Evolutionary conservation across 30 jellyfish, hydroid and myxozoan species (phyloP), one percentile per base, ranked within the genome.

Genomic region (Pelagia noctiluca): DNA sequence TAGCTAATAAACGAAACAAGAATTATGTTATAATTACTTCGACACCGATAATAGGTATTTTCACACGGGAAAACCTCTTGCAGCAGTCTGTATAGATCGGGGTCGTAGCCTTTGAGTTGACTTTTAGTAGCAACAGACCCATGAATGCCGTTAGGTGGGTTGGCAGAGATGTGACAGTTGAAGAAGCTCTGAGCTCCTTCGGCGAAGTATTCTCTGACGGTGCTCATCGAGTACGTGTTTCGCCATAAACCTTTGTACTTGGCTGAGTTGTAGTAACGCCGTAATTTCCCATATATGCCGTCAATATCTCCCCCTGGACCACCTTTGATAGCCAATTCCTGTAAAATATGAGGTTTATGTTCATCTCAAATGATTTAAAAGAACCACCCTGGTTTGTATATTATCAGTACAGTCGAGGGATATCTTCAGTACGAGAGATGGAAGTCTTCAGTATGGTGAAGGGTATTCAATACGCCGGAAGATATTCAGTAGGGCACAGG

Each of bases 131-230:
- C 30, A 50, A 85, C 66, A 69, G 49, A 48, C 50, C 66, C 66
- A 50, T 85, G 95, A 2, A 85, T 71, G 16, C 95, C 95, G 64
- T 85, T 85, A 5, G 95, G 89, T 16, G 89, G 88, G 18, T 54
- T 13, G 46, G 35, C 83, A 2, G 89, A 65, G 48, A 75, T 61
- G 52, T 85, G 95, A 37, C 79, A 53, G 68, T 85, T 76, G 48
- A 85, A 85, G 79, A 74, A 85, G 77, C 95, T 85, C 25, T 85
- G 95, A 23, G 83, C 83, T 0, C 95, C 95, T 63, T 85, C 95
- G 24, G 95, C 95, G 64, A 85, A 85, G 76, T 85, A 85, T 35
- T 85, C 95, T 25, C 95, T 63, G 0, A 81, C 85, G 25, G 85
- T 81, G 37, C 60, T 47, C 95, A 85, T 85, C 16, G 95, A 37